A percentile compares a stretch with the other conserved stretches of the same genome.
These are phyloP conservation scores for Porites lobata DNA, from an alignment of 92 coral and sea anemone species.

Conservation along the genomic window DNA sequence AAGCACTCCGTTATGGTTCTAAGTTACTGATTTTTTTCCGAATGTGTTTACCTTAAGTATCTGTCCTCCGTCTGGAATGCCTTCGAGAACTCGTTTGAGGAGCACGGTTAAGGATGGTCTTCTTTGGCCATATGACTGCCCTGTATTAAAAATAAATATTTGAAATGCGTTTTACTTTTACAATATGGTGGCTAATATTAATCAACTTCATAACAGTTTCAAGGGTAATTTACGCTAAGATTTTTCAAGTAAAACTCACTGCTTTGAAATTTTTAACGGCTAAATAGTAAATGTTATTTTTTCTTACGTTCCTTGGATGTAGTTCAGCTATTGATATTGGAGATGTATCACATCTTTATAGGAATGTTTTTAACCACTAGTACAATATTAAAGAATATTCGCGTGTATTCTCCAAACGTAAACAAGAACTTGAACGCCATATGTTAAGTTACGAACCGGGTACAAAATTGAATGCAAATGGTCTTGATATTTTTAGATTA, in stretches of 20 bases:
- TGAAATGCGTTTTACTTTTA: not conserved
- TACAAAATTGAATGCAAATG: not conserved
- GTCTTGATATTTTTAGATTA: not conserved
- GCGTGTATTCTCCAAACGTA: not conserved
- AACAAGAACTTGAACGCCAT: not conserved
- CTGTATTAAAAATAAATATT: conserved; percentile 38
- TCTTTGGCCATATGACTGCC: conserved; percentile 91
- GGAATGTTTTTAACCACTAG: not conserved
- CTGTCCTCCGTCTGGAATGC: conserved; percentile 94
- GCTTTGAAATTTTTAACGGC: not conserved
- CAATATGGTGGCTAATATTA: conserved; percentile 27
- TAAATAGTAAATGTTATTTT: too few species aligned
- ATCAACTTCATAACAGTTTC: not conserved
- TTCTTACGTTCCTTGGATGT: too few species aligned
- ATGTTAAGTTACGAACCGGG: not conserved
- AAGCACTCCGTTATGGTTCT: not conserved
- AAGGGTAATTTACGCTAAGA: not conserved
- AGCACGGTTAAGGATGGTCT: conserved; percentile 87
- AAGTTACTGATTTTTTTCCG: not conserved
- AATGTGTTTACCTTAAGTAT: conserved; percentile 72
- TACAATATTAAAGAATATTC: not conserved
- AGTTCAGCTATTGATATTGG: not conserved
- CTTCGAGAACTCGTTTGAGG: conserved; percentile 83
- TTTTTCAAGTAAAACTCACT: not conserved
- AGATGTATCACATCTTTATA: not conserved